Base-by-base conservation (phyloP, 2,888 invertebrate species). In the Pelosia muscerda region DNA sequence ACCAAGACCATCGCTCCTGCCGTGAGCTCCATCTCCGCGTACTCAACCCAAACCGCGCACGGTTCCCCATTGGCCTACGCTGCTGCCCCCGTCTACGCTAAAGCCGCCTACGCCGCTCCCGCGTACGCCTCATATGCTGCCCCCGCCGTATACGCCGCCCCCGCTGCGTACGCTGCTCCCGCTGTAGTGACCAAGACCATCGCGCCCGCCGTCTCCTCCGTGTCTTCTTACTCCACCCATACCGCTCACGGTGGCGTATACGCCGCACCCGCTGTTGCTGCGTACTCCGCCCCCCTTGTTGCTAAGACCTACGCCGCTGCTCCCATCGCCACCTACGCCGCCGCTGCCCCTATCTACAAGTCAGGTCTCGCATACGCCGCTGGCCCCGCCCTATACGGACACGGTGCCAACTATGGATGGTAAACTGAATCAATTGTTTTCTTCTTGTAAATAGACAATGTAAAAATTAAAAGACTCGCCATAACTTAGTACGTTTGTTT, bases 381-480 rank as follows among this genome's bases (percentile, higher is more conserved):
- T 96, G 26, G 82, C 25, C 87, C 86, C 68, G 84, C 88, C 26
- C 77, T 78, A 74, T 87, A 88, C 72, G 81, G 91, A 73, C 95
- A 96, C 76, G 96, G 96, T 77, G 95, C 96, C 76, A 95, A 96
- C 84, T 96, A 96, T 87, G 96, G 94, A 79, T 96, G 96, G 95
- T 96, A 95, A 95, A 89, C 89, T 87, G 87, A 86, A 88, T 87
- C 85, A 72, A n/a, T 19, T 74, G 74, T 69, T 77, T 66, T 4
- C 25, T 76, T 75, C 72, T 77, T 90, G 86, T 89, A 86, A 86
- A 89, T 90, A 90, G 78, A 86, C 74, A 85, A 83, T 82, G 70
- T 81, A 78, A 69, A 83, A 87, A 78, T 55, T 79, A 86, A 86
- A 88, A 78, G 86, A 85, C 72, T 79, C 81, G 84, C 81, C 83